These are phyloP conservation scores for Phengaris arion DNA, from an alignment of 2,888 invertebrate species.

Conservation along the genomic window DNA sequence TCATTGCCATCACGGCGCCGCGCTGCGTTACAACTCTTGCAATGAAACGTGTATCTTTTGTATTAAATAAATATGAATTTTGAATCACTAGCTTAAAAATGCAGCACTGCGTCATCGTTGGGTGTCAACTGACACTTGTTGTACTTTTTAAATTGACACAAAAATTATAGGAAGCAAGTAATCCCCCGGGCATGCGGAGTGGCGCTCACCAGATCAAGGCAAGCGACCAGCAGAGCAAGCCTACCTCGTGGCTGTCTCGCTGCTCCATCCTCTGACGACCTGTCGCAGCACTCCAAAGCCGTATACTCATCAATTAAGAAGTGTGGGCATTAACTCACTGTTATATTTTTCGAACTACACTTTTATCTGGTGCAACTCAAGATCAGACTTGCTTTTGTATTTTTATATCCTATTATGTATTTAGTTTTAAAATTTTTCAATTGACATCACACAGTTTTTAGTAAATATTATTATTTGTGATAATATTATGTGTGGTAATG, in stretches of 20 bases:
- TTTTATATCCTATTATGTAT: conserved; percentile 68
- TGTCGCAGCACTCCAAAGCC: conserved; percentile 41
- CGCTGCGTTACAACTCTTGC: no score
- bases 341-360: conserved; percentile 71
- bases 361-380: conserved; percentile 63
- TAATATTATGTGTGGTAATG: conserved; percentile 12
- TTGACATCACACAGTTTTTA: conserved; percentile 32
- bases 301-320: conserved; percentile 40
- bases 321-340: conserved; percentile 52
- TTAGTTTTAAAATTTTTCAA: conserved; percentile 43
- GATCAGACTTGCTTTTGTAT: conserved; percentile 76
- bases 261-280: conserved; percentile 92
- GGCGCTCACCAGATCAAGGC: conserved; percentile 88
- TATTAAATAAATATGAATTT: no score
- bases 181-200: conserved; percentile 86
- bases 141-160: neutral
- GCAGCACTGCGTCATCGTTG: no score
- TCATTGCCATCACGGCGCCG: no score
- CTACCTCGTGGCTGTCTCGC: conserved; percentile 91
- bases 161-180: conserved; percentile 88
- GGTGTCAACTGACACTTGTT: no score
- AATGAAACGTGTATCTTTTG: no score
- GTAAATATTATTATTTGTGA: conserved; percentile 2
- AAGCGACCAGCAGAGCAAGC: conserved; percentile 88
- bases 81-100: no score